phyloP scores from a whole-genome alignment of 2,888 invertebrate genomes.

The Alloplasta piceator region DNA sequence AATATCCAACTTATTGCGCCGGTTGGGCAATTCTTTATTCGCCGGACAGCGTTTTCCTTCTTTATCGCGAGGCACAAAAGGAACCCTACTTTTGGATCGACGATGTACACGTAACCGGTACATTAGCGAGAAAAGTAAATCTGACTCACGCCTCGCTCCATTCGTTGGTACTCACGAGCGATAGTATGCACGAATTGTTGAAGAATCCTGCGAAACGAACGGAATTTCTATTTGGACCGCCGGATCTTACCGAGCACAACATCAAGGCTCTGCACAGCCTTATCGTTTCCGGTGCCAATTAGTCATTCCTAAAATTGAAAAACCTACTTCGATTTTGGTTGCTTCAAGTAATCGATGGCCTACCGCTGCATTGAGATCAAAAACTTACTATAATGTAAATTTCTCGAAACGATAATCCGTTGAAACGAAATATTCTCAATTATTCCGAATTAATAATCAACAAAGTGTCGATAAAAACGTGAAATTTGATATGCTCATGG shows the following conservation, averaged over 20 bases:
- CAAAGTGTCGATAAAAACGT: no score
- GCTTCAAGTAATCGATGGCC: slow-evolving; percentile 9
- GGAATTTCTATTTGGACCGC: slow-evolving; percentile 85
- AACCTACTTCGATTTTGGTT: not conserved
- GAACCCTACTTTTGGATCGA: slow-evolving; percentile 93
- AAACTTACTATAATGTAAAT: not conserved
- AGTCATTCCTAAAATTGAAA: not conserved
- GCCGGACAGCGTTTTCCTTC: slow-evolving; percentile 85
- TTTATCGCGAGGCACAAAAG: slow-evolving; percentile 86
- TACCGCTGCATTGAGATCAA: slow-evolving; percentile 7
- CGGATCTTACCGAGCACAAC: slow-evolving; percentile 83
- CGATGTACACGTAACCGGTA: slow-evolving; percentile 91
- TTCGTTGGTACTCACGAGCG: slow-evolving; percentile 81
- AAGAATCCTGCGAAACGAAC: slow-evolving; percentile 74
- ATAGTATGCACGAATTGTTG: slow-evolving; percentile 77
- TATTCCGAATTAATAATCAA: not conserved
- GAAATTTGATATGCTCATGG: no score
- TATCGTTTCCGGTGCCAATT: slow-evolving; percentile 71
- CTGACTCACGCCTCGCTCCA: slow-evolving; percentile 85
- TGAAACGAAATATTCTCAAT: not conserved
- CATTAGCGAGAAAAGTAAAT: slow-evolving; percentile 85
- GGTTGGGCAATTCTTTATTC: slow-evolving; percentile 90
- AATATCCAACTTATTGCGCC: slow-evolving; percentile 91
- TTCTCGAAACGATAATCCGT: not conserved
- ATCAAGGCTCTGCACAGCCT: slow-evolving; percentile 85